These are phyloP conservation scores for Temnothorax rugatulus DNA, from an alignment of 2,888 invertebrate genomes.

Conservation along the genomic window DNA sequence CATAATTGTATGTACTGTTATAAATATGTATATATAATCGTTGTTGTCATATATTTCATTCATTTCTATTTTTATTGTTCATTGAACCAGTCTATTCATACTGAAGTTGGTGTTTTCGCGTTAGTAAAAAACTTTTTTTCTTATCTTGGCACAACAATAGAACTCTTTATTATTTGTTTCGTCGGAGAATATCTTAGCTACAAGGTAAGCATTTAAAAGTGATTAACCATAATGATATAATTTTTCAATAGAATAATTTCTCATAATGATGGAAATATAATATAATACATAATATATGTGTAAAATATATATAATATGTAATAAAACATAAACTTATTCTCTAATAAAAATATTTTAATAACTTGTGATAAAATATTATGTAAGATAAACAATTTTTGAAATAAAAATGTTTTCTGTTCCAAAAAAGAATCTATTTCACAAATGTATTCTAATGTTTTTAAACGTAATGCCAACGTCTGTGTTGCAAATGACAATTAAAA, in stretches of 20 bases:
- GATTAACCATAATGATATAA: background rate
- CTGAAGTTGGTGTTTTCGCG: constrained; percentile 3
- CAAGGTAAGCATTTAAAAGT: constrained; percentile 50
- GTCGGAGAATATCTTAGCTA: constrained; percentile 66
- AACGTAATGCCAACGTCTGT: background rate
- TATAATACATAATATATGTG: too few species aligned
- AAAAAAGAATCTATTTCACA: background rate
- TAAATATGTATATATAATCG: background rate
- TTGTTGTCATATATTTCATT: background rate
- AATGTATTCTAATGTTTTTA: background rate
- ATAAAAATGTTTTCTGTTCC: too few species aligned
- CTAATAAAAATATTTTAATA: too few species aligned
- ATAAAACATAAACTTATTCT: too few species aligned
- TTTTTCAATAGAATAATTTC: too few species aligned
- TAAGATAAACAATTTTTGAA: too few species aligned
- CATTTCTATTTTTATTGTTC: constrained; percentile 4
- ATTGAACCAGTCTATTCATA: constrained; percentile 52
- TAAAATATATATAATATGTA: too few species aligned
- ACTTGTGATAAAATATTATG: too few species aligned
- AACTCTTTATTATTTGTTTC: constrained; percentile 62
- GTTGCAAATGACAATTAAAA: too few species aligned
- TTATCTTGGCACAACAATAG: constrained; percentile 49
- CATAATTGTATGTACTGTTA: constrained; percentile 58
- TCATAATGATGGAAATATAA: too few species aligned
- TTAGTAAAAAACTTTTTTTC: constrained; percentile 58